Conservation (phyloP, 2,113 vertebrate species). For the Cyprinodon brontotheroides region DNA sequence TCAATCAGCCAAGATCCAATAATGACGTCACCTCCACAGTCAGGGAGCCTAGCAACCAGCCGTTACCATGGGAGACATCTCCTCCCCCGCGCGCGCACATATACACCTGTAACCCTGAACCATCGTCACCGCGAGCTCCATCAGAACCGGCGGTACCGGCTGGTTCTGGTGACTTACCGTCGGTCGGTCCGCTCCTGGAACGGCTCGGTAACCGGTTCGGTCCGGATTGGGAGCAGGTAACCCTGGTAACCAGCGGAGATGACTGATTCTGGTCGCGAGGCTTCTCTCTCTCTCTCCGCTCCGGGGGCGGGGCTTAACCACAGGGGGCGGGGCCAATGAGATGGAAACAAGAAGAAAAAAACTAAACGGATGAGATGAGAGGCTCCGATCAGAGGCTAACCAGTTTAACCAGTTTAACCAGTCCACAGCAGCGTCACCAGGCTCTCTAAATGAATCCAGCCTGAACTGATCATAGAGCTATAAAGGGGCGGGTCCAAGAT, state of each 20-base stretch:
- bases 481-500: too few species aligned
- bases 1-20: conserved; percentile 1
- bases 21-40: conserved; percentile 24
- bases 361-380: too few species aligned
- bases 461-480: too few species aligned
- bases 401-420: too few species aligned
- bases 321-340: too few species aligned
- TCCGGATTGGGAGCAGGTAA: neutral
- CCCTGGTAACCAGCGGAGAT: neutral
- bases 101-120: conserved; percentile 26
- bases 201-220: neutral
- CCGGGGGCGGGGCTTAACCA: too few species aligned
- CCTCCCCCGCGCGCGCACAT: neutral
- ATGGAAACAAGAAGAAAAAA: too few species aligned
- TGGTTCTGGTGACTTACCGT: conserved; percentile 24
- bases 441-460: too few species aligned
- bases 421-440: too few species aligned
- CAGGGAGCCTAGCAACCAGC: conserved; percentile 27
- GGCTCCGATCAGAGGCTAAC: too few species aligned
- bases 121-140: neutral
- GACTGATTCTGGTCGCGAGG: neutral
- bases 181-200: neutral
- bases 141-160: neutral
- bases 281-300: neutral
- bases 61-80: conserved; percentile 33